Evolutionary conservation across 2,888 invertebrate species (phyloP).

Genomic region (Ectobius pallidus): DNA sequence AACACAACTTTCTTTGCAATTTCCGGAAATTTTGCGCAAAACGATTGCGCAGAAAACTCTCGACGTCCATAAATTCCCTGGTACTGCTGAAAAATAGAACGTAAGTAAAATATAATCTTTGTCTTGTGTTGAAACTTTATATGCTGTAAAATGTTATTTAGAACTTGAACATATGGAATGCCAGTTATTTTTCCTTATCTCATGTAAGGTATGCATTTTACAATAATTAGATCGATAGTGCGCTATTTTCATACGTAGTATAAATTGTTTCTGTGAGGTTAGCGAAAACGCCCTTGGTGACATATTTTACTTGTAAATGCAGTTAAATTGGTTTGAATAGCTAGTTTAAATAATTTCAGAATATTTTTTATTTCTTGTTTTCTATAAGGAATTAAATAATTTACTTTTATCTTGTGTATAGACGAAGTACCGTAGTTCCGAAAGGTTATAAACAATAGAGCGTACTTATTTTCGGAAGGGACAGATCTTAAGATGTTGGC

Average conservation of each 20-base stretch:
- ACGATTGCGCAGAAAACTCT: slow-evolving; percentile 46
- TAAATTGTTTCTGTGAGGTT: too few relatives aligned
- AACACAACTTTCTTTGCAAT: background rate
- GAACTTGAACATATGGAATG: too few relatives aligned
- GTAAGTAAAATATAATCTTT: slow-evolving; percentile 44
- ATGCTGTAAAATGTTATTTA: too few relatives aligned
- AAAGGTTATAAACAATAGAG: too few relatives aligned
- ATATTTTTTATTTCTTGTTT: too few relatives aligned
- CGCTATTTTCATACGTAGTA: slow-evolving; percentile 2
- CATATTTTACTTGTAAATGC: slow-evolving; percentile 15
- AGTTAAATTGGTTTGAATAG: background rate
- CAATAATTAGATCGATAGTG: background rate
- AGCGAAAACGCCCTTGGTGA: background rate
- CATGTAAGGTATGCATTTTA: background rate
- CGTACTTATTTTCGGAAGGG: too few relatives aligned
- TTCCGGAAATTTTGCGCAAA: slow-evolving; percentile 43
- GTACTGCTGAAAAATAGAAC: slow-evolving; percentile 47
- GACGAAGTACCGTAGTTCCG: too few relatives aligned
- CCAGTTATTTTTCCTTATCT: too few relatives aligned
- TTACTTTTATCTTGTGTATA: too few relatives aligned
- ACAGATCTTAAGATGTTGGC: too few relatives aligned
- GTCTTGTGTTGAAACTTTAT: too few relatives aligned
- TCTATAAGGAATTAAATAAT: too few relatives aligned
- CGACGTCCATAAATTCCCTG: slow-evolving; percentile 49
- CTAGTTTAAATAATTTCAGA: background rate